phyloP scores from a whole-genome alignment of 2,888 invertebrate genomes.

The Rosalia funebris region DNA sequence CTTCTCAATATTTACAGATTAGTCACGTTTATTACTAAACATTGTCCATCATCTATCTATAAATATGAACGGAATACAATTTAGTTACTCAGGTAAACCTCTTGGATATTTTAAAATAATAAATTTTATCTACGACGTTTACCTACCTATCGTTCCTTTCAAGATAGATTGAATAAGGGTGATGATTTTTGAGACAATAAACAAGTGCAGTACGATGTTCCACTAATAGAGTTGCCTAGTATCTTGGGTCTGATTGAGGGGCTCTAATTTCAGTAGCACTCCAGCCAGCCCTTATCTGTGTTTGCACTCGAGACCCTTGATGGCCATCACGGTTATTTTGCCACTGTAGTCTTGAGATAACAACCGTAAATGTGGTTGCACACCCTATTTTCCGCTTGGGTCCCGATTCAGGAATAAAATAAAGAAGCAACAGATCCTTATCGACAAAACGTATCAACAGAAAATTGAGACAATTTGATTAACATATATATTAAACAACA shows the following conservation, averaged over 20 bases:
- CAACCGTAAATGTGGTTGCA: constrained; percentile 48
- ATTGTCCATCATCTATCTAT: no score
- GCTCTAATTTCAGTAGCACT: constrained; percentile 35
- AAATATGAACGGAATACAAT: no score
- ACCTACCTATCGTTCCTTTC: no score
- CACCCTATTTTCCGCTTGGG: constrained; percentile 17
- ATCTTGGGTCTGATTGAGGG: constrained; percentile 47
- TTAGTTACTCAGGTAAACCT: no score
- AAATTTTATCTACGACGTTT: no score
- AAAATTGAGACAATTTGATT: no score
- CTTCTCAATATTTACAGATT: no score
- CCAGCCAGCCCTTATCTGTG: constrained; percentile 52
- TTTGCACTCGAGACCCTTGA: constrained; percentile 53
- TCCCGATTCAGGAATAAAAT: constrained; percentile 6
- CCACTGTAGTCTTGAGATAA: constrained; percentile 57
- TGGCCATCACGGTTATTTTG: constrained; percentile 52
- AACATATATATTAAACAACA: no score
- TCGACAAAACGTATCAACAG: neutral
- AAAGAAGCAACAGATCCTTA: constrained; percentile 13
- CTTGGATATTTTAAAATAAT: no score
- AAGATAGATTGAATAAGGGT: constrained; percentile 20
- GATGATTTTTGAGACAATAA: constrained; percentile 43
- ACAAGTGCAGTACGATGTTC: constrained; percentile 43
- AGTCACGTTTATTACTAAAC: no score
- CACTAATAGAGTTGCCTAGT: constrained; percentile 57